Base-by-base conservation (phyloP, 2,797 vertebrate genomes). In the Diglossa cyanea region DNA sequence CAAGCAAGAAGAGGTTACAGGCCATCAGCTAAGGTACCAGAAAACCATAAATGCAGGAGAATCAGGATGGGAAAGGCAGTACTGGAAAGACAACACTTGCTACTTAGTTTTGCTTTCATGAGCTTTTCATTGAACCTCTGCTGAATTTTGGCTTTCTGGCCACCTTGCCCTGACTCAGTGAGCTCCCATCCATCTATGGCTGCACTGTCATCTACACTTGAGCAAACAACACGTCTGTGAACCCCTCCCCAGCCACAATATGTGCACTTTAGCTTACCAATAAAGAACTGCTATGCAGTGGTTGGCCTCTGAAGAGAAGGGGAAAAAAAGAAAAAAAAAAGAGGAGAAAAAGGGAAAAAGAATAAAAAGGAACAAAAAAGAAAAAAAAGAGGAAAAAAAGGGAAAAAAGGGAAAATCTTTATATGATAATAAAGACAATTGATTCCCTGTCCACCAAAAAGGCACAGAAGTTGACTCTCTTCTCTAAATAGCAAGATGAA, bases 401-500 rank as follows among this genome's bases (percentile, higher is more conserved):
- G 17, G 5, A 2, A 25, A 37, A 48, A 28, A 1, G 3, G 33
- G 7, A 47, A 48, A 54, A 45, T 11, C 21, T 20, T 61, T 40
- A 18, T 4, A 57, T 48, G 8, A 81, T 81, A 62, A 72, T 50
- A 87, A 79, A 80, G 60, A 70, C n/a, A 77, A 82, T 85, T 94
- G 11, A 66, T 73, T 85, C 48, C 30, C 44, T 73, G 26, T 14
- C 28, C n/a, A 77, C 9, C 50, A 72, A 54, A 77, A 83, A 67
- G 62, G 51, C 54, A 86, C 35, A 78, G 37, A 35, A 78, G 35
- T 47, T 67, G 81, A 86, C 17, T 57, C 47, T 66, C 39, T 54
- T 80, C 81, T 78, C 62, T 55, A 96, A 95, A 94, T 53, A 91
- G 79, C 4, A 1, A 76, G 48, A 83, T 78, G 61, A 96, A 84